Percentiles rank a stretch among this genome's conserved stretches.
Evolutionary conservation across 2,888 invertebrate species (phyloP).

Genomic region (Callimorpha dominula): DNA sequence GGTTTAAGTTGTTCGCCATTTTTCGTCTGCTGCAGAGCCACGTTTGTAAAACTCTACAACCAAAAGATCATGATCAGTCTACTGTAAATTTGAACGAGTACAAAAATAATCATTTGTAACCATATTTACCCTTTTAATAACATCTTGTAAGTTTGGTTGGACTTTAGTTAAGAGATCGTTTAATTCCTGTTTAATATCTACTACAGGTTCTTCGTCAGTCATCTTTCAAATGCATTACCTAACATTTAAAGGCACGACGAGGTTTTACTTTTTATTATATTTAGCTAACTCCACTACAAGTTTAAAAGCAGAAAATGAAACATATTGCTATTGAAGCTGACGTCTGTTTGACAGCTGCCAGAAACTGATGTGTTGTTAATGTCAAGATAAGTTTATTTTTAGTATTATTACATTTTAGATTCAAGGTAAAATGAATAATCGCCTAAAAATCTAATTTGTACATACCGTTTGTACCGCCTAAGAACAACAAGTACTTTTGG

Average conservation of each 20-base stretch:
- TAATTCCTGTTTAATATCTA: slow-evolving; percentile 83
- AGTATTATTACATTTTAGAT: neutral
- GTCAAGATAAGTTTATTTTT: slow-evolving; percentile 3
- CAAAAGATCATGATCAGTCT: slow-evolving; percentile 18
- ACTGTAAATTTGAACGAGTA: slow-evolving; percentile 4
- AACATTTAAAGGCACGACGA: slow-evolving; percentile 19
- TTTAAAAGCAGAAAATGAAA: slow-evolving; percentile 40
- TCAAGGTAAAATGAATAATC: too few relatives aligned
- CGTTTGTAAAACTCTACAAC: slow-evolving; percentile 87
- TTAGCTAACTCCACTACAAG: slow-evolving; percentile 20
- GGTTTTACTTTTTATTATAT: slow-evolving; percentile 35
- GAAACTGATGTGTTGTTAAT: slow-evolving; percentile 53
- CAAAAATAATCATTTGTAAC: slow-evolving; percentile 25
- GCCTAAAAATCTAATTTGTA: too few relatives aligned
- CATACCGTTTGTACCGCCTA: too few relatives aligned
- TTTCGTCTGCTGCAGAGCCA: slow-evolving; percentile 82
- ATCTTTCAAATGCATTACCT: slow-evolving; percentile 67
- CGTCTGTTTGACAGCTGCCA: slow-evolving; percentile 42
- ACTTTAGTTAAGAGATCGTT: slow-evolving; percentile 81
- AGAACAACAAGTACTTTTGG: too few relatives aligned
- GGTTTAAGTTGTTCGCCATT: slow-evolving; percentile 80
- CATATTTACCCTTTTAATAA: slow-evolving; percentile 86
- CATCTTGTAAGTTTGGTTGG: slow-evolving; percentile 86
- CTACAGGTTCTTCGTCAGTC: slow-evolving; percentile 74
- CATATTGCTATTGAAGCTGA: slow-evolving; percentile 43